Evolutionary conservation across 2,113 vertebrate species (phyloP), one percentile per base, ranked within the genome.

Genomic region (Anguilla rostrata): DNA sequence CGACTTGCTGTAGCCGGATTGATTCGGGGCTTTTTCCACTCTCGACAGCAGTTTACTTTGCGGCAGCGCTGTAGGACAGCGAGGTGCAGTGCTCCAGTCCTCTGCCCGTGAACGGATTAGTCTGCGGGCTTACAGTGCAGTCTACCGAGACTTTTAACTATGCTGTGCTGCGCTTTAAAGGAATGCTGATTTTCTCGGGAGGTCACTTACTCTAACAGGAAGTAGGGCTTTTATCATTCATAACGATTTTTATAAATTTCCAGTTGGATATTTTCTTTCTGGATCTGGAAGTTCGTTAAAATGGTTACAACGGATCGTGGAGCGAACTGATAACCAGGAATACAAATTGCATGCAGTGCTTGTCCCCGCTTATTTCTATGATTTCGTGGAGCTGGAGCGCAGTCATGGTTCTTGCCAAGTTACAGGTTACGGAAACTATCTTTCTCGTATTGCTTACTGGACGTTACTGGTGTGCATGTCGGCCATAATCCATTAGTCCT

Each of bases 221-320:
- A 92, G 88, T 91, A 91, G 78, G 49, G 80, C 53, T 60, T 82
- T 26, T 3, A 9, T 43, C 26, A 84, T 83, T 78, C 80, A 88
- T 90, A 91, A 90, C 90, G 39, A 84, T 63, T 78, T 39, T 86
- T 84, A 75, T 86, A 75, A 75, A 75, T 43, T 66, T 87, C 78
- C 63, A 81, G 86, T 87, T 92, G 93, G 93, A 94, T 92, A 84
- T 92, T 89, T 87, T 87, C 86, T 83, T 91, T 89, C 84, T 84
- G 85, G 89, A 75, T 90, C 89, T 91, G 93, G 94, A 93, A 93
- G 92, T 90, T 89, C 88, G 34, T 11, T 92, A 93, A 86, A 92
- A 88, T 87, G 56, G 43, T 81, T 63, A 57, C 85, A 82, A 81
- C 87, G 92, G 92, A 92, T 93, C 89, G 80, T 78, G 87, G 87